Conservation (phyloP, 2,888 invertebrate genomes). For the Limulus polyphemus region DNA sequence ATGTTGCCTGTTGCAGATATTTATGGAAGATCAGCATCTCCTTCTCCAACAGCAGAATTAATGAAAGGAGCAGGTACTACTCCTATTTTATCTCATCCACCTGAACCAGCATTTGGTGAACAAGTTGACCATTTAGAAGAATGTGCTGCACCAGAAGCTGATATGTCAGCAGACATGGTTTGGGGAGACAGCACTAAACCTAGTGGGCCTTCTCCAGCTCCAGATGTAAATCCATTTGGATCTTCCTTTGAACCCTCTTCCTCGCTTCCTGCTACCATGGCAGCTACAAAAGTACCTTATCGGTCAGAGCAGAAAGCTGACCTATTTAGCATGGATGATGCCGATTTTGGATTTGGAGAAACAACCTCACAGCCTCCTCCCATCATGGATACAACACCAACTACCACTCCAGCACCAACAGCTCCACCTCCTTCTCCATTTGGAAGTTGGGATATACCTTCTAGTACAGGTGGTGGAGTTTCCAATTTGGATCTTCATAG, state of each 20-base stretch:
- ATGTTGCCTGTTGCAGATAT: too few species aligned
- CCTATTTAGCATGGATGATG: not conserved
- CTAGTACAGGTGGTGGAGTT: not conserved
- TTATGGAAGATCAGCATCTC: constrained; percentile 25
- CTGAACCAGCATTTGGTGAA: constrained; percentile 24
- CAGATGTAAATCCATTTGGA: constrained; percentile 14
- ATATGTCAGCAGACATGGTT: not conserved
- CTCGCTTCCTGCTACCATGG: constrained; percentile 5
- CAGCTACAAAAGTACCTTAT: constrained; percentile 15
- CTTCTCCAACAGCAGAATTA: constrained; percentile 27
- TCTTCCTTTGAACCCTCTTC: constrained; percentile 15
- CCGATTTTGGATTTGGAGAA: not conserved
- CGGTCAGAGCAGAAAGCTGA: not conserved
- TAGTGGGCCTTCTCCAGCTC: not conserved
- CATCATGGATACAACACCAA: not conserved
- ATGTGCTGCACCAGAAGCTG: constrained; percentile 6
- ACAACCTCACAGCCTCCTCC: not conserved
- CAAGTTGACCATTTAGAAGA: constrained; percentile 14
- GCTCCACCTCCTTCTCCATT: constrained; percentile 24
- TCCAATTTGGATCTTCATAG: not conserved
- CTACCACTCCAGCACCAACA: not conserved
- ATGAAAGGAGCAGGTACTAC: constrained; percentile 29
- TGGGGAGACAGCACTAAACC: not conserved
- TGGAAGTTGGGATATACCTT: constrained; percentile 13
- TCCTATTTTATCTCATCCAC: constrained; percentile 26